Conservation (phyloP, 2,888 invertebrate genomes). For the Dicranocentrus wangi region DNA sequence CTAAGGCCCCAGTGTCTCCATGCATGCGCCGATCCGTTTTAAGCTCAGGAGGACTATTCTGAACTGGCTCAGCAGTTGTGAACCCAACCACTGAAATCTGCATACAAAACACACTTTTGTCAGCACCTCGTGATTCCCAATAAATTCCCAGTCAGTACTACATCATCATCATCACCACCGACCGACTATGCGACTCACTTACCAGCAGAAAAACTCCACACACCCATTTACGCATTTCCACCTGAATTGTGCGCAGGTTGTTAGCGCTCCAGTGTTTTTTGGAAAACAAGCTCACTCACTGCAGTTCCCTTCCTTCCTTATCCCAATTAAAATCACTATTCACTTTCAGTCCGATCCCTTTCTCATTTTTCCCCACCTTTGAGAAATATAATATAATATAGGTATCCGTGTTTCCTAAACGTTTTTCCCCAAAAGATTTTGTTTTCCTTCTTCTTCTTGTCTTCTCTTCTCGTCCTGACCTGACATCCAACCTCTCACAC, state of each 20-base stretch:
- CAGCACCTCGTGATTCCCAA: neutral
- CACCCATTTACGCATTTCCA: conserved; percentile 55
- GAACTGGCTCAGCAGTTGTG: conserved; percentile 61
- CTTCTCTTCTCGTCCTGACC: neutral
- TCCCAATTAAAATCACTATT: neutral
- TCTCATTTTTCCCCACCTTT: conserved; percentile 3
- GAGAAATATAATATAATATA: neutral
- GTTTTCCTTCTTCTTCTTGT: neutral
- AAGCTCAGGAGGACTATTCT: conserved; percentile 22
- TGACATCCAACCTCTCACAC: conserved; percentile 29
- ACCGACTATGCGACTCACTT: too few relatives aligned
- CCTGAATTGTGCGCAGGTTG: neutral
- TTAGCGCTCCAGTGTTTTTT: neutral
- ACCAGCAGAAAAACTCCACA: conserved; percentile 35
- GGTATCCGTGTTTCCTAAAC: neutral
- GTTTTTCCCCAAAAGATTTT: neutral
- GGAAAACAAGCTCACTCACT: neutral
- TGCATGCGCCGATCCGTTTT: conserved; percentile 5
- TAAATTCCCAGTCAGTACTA: neutral
- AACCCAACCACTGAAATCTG: conserved; percentile 65
- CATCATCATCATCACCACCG: neutral
- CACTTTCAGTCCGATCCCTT: neutral
- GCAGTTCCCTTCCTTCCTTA: neutral
- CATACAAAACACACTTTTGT: neutral
- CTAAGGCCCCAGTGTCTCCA: conserved; percentile 40